These are phyloP conservation scores for Megamerina dolium DNA, from an alignment of 2,888 invertebrate species.

Conservation along the genomic window DNA sequence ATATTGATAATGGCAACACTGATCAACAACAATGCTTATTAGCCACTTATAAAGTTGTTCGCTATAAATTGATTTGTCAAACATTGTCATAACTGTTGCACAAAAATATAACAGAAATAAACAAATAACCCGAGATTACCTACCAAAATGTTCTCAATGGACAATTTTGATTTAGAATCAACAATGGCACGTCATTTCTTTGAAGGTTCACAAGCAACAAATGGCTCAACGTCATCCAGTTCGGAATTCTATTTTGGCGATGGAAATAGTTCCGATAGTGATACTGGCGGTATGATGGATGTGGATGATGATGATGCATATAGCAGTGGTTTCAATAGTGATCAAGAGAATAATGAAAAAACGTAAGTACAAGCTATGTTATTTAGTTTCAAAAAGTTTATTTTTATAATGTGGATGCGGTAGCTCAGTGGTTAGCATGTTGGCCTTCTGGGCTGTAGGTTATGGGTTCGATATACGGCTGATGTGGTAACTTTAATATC, in stretches of 20 bases:
- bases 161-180: slow-evolving; percentile 62
- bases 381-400: not conserved
- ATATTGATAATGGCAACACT: slow-evolving; percentile 1
- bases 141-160: slow-evolving; percentile 58
- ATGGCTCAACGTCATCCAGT: slow-evolving; percentile 59
- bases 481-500: too few relatives aligned
- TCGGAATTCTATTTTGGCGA: slow-evolving; percentile 58
- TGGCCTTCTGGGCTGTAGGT: too few relatives aligned
- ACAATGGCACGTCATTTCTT: slow-evolving; percentile 62
- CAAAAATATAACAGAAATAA: too few relatives aligned
- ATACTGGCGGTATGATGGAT: too few relatives aligned
- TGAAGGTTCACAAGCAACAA: slow-evolving; percentile 53
- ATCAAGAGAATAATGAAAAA: slow-evolving; percentile 73
- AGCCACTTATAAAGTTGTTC: not conserved
- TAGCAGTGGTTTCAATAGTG: slow-evolving; percentile 70
- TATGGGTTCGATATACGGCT: too few relatives aligned
- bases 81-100: too few relatives aligned
- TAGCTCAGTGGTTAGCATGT: too few relatives aligned
- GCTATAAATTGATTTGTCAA: too few relatives aligned
- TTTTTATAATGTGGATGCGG: not conserved
- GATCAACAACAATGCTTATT: slow-evolving; percentile 4
- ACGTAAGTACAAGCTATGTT: slow-evolving; percentile 51
- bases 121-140: too few relatives aligned
- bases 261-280: slow-evolving; percentile 45
- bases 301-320: slow-evolving; percentile 52